Percentiles rank a stretch among this genome's conserved stretches.
Evolutionary conservation across 2,113 vertebrate species (phyloP).

Genomic region (Pelmatolapia mariae): DNA sequence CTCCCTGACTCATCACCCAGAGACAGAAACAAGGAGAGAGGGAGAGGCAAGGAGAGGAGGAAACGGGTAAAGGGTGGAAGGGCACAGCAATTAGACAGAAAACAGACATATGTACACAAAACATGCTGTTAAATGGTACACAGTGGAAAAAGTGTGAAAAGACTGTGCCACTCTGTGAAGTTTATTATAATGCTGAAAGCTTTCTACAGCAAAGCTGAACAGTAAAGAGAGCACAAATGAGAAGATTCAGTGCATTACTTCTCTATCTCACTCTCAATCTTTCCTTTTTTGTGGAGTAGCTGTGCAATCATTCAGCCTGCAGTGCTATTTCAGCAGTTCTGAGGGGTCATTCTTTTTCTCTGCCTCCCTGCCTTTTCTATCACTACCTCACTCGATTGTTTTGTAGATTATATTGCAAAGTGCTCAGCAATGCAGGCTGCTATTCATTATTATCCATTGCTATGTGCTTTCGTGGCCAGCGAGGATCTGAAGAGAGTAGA

Average conservation of each 20-base stretch:
- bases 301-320: slow-evolving; percentile 24
- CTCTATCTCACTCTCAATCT: not conserved
- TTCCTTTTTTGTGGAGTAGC: not conserved
- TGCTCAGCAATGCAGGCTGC: not conserved
- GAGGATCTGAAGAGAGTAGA: not conserved
- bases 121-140: not conserved
- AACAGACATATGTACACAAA: not conserved
- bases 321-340: slow-evolving; percentile 41
- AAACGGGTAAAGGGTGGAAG: not conserved
- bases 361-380: not conserved
- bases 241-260: not conserved
- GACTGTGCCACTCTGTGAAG: not conserved
- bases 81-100: not conserved
- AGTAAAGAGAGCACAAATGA: slow-evolving; percentile 1
- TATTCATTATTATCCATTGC: not conserved
- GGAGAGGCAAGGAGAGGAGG: not conserved
- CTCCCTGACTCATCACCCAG: slow-evolving; percentile 48
- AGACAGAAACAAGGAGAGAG: slow-evolving; percentile 16
- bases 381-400: slow-evolving; percentile 2
- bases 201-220: not conserved
- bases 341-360: slow-evolving; percentile 9
- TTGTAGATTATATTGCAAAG: slow-evolving; percentile 24
- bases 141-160: not conserved
- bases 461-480: not conserved
- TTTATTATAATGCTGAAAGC: slow-evolving; percentile 11